Conservation (phyloP, 2,797 vertebrate genomes). For the Fratercula arctica region DNA sequence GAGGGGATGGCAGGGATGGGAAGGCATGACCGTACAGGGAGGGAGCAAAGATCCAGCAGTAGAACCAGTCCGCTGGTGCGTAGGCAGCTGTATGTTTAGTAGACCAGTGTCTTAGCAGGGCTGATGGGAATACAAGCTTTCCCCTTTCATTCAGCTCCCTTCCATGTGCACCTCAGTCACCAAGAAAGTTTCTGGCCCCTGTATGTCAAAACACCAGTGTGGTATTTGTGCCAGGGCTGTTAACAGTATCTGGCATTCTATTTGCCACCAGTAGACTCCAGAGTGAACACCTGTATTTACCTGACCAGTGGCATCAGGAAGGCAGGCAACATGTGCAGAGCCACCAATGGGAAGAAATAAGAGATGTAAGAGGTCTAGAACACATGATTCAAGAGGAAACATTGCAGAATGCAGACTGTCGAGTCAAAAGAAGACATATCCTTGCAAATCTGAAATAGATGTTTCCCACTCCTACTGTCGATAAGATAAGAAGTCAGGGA, state of each 20-base stretch:
- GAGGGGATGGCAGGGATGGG: background rate
- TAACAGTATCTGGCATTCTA: background rate
- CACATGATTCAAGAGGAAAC: background rate
- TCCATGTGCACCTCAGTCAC: background rate
- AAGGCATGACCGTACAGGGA: background rate
- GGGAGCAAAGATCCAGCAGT: background rate
- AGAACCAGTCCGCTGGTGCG: background rate
- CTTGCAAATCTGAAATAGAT: background rate
- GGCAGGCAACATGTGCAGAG: background rate
- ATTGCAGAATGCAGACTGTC: background rate
- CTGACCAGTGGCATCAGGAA: background rate
- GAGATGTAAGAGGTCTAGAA: background rate
- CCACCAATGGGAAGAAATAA: background rate
- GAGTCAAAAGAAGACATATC: background rate
- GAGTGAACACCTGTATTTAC: background rate
- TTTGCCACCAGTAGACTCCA: background rate
- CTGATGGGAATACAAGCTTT: background rate
- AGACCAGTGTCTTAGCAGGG: background rate
- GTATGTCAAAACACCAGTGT: background rate
- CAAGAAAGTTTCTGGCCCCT: background rate
- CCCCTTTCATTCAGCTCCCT: background rate
- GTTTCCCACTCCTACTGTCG: background rate
- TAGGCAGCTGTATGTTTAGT: background rate
- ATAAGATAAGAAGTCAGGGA: background rate
- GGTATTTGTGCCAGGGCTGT: background rate